Evolutionary conservation across 2,888 invertebrate species (phyloP), one percentile per base, ranked within the genome.

Genomic region (Axea sp.): DNA sequence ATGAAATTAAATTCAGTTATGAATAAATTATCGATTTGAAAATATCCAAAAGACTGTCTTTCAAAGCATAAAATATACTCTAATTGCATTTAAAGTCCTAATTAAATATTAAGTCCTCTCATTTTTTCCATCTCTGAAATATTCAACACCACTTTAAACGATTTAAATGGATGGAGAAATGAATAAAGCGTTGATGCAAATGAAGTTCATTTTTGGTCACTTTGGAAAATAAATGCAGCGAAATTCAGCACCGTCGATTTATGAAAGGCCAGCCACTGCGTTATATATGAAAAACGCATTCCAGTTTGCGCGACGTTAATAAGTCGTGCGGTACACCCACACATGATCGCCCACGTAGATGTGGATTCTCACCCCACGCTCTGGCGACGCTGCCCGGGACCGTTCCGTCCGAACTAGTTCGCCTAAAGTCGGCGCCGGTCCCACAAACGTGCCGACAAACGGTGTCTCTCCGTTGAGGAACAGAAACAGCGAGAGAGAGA

Each of bases 361-460:
- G 73, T 37, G 67, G 62, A 59, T 74, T 74, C 64, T 64, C 64
- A 73, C 68, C 64, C 55, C 49, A 49, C 26, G 59, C 55, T 64
- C 33, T 57, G 49, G 74, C 59, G 62, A 65, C 59, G 31, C 26
- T 55, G 57, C 35, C 62, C 71, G 64, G 65, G 68, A 67, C 67
- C 55, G 65, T 62, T 57, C 49, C 65, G 68, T 64, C 28, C 33
- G 39, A 49, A 53, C 72, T 74, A 76, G 80, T 83, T 80, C 79
- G 80, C 81, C 83, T 83, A 73, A 78, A 80, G 78, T 80, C 83
- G 76, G 82, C 81, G 77, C 82, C 85, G 85, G 83, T 78, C 77
- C 79, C 82, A 83, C 86, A 86, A 85, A 86, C 84, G 85, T 49
- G 85, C 86, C 86, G 86, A 86, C 86, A 86, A 86, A 85, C 86